Base-by-base conservation (phyloP, 2,797 vertebrate genomes). In the Chiroxiphia lanceolata region DNA sequence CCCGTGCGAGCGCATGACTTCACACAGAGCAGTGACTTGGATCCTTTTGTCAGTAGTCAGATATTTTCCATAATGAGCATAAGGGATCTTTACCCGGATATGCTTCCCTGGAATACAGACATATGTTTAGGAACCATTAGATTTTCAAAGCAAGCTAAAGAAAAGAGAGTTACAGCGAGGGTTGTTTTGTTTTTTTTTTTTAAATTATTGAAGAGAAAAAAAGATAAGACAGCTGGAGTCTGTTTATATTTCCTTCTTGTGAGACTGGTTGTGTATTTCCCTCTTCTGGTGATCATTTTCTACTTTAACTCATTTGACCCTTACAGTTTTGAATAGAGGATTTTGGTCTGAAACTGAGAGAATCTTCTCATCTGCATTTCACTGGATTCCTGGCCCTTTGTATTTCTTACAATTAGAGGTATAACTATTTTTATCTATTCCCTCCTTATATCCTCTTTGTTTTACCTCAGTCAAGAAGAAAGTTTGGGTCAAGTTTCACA, bases 11-110 rank as follows among this genome's bases (percentile, higher is more conserved):
- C 91, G 82, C 92, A 96, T 48, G 57, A 98, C 97, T 70, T 97
- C 96, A 54, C 98, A 98, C 14, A 98, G 36, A 50, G 97, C 98
- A 18, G 96, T 97, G 10, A 98, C 89, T 3, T 97, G 96, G 76
- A 98, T 97, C 95, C 98, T 97, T 83, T 98, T 98, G 94, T 98
- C 98, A 3, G 97, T 97, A 0, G 97, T 98, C 93, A 98, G 95
- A 2, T 96, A 95, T 38, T 70, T 96, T 70, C 95, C 96, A 13
- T 98, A 98, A 15, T 94, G 84, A 84, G 78, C 57, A 11, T 98
- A 98, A 77, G 97, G 96, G 59, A 98, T 96, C 80, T 91, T 96
- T 53, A 98, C 61, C 1, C 71, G 94, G 79, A 97, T 90, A 13
- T 97, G 92, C 74, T 96, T 96, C 90, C 97, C 98, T 98, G 81